These are phyloP conservation scores for Amorpha juglandis DNA, from an alignment of 2,888 invertebrate species.

Conservation along the genomic window DNA sequence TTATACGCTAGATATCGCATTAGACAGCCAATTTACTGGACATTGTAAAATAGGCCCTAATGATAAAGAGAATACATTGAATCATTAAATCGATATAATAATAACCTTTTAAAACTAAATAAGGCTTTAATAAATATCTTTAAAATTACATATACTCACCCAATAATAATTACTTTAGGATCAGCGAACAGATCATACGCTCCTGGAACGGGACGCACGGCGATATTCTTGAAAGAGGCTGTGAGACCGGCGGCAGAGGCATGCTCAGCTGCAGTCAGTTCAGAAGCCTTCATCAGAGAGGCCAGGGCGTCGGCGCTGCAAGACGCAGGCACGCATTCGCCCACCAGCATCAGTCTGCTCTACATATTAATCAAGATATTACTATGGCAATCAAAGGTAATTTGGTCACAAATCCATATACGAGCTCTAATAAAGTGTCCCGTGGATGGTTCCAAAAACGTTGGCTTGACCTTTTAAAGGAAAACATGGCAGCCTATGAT, in stretches of 20 bases:
- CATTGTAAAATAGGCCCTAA: too few species aligned
- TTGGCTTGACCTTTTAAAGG: too few species aligned
- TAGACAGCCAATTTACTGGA: too few species aligned
- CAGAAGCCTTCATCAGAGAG: slow-evolving; percentile 64
- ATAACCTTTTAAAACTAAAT: too few species aligned
- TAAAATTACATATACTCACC: slow-evolving; percentile 74
- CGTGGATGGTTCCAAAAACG: too few species aligned
- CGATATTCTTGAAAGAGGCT: slow-evolving; percentile 79
- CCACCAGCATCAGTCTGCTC: slow-evolving; percentile 88
- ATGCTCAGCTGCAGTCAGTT: slow-evolving; percentile 59
- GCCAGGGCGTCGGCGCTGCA: slow-evolving; percentile 85
- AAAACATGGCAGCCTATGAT: too few species aligned
- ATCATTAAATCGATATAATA: too few species aligned
- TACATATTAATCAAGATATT: slow-evolving; percentile 51
- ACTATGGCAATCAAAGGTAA: too few species aligned
- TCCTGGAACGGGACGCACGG: slow-evolving; percentile 88
- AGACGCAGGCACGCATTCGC: slow-evolving; percentile 89
- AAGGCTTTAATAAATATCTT: not conserved
- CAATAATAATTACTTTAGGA: slow-evolving; percentile 86
- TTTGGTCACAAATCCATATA: too few species aligned
- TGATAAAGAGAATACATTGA: too few species aligned
- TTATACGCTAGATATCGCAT: too few species aligned
- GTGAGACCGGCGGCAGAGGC: slow-evolving; percentile 65
- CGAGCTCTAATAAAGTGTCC: too few species aligned
- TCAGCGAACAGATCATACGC: slow-evolving; percentile 86